A percentile compares a stretch with the other conserved stretches of the same genome.
Conservation (phyloP, 2,797 vertebrate genomes). For the Enteromius treurensis region DNA sequence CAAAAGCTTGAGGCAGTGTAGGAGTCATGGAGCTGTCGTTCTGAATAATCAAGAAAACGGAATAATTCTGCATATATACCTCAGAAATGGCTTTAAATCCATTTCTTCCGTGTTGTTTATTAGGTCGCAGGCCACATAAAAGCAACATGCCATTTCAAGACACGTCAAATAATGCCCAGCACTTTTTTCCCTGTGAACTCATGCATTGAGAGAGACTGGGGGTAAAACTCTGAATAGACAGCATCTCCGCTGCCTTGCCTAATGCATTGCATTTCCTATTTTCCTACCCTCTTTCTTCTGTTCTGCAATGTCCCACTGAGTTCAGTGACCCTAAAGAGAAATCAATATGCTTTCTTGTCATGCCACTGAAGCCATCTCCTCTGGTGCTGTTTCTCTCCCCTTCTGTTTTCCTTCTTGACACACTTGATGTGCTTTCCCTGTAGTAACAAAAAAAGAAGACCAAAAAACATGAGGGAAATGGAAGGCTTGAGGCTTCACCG, state of each 20-base stretch:
- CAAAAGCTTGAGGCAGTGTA: constrained; percentile 32
- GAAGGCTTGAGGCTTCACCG: constrained; percentile 27
- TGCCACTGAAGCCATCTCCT: constrained; percentile 51
- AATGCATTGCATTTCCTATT: constrained; percentile 20
- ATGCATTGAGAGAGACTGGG: constrained; percentile 47
- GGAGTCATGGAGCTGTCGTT: constrained; percentile 27
- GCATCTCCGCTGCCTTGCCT: neutral
- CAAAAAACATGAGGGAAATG: constrained; percentile 34
- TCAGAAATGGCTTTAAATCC: constrained; percentile 27
- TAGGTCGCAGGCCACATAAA: constrained; percentile 48
- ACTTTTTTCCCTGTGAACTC: constrained; percentile 41
- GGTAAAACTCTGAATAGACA: constrained; percentile 37
- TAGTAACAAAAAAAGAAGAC: constrained; percentile 2
- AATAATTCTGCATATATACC: constrained; percentile 30
- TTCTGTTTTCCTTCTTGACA: constrained; percentile 44
- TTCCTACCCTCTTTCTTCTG: constrained; percentile 13
- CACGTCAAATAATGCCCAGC: constrained; percentile 35
- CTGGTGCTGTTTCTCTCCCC: constrained; percentile 43
- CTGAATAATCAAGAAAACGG: constrained; percentile 16
- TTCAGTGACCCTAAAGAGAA: constrained; percentile 62
- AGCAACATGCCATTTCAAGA: constrained; percentile 49
- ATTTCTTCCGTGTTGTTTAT: constrained; percentile 48
- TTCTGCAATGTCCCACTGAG: constrained; percentile 46
- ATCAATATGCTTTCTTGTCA: constrained; percentile 64
- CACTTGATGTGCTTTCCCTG: constrained; percentile 50